Percentiles rank a stretch among this genome's conserved stretches.
Evolutionary conservation across 2,888 invertebrate species (phyloP).

Genomic region (Panopea generosa): DNA sequence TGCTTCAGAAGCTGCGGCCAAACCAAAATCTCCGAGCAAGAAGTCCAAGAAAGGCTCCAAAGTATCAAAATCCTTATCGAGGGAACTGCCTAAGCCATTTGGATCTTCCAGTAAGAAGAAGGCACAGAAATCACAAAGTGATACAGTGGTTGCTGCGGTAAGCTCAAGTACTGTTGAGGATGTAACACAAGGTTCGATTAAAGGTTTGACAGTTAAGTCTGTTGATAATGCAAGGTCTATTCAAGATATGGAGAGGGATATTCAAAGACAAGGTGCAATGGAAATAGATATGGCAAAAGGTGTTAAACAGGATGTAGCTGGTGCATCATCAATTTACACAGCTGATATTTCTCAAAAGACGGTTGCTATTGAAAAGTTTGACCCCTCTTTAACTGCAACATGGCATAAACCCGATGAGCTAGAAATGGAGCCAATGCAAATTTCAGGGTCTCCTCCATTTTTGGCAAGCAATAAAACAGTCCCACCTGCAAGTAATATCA

Average conservation of each 20-base stretch:
- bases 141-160: conserved; percentile 29
- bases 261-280: too few relatives aligned
- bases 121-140: conserved; percentile 53
- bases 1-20: conserved; percentile 57
- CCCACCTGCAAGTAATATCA: not conserved
- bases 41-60: conserved; percentile 54
- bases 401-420: conserved; percentile 49
- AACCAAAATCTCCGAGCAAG: conserved; percentile 62
- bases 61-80: conserved; percentile 46
- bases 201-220: too few relatives aligned
- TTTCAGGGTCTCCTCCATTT: too few relatives aligned
- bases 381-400: conserved; percentile 47
- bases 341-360: too few relatives aligned
- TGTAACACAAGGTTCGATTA: too few relatives aligned
- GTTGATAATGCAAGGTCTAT: too few relatives aligned
- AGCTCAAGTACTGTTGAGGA: not conserved
- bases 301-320: too few relatives aligned
- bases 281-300: too few relatives aligned
- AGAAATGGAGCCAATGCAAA: not conserved
- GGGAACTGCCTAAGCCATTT: conserved; percentile 40
- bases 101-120: conserved; percentile 37
- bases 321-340: too few relatives aligned
- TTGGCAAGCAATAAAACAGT: too few relatives aligned
- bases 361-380: conserved; percentile 53
- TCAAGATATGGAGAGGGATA: too few relatives aligned